phyloP scores from a whole-genome alignment of 2,888 invertebrate genomes.

The Lissocephala sabroskyi region DNA sequence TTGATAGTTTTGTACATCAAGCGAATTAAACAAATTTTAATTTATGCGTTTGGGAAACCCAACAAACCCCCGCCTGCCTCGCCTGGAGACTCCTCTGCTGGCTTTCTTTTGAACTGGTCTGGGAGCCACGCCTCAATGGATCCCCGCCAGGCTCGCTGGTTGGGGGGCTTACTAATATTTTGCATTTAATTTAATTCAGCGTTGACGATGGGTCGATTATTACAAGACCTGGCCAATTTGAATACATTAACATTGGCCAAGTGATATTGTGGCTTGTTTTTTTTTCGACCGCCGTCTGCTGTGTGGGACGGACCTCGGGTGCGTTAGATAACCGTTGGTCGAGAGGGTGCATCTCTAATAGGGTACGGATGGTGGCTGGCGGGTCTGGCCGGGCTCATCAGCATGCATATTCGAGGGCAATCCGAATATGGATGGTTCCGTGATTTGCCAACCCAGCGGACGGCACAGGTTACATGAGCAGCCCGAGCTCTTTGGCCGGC shows the following conservation, averaged over 20 bases:
- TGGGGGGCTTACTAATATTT: conserved; percentile 44
- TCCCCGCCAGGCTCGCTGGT: background rate
- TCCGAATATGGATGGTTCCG: conserved; percentile 41
- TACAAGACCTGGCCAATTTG: conserved; percentile 43
- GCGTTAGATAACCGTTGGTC: conserved; percentile 39
- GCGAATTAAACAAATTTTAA: conserved; percentile 29
- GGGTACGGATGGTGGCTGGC: too few relatives aligned
- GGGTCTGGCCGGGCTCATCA: conserved; percentile 2
- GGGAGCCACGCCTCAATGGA: background rate
- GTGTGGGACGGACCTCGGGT: conserved; percentile 7
- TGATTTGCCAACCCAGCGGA: conserved; percentile 49
- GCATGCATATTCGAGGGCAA: conserved; percentile 13
- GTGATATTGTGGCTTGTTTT: conserved; percentile 17
- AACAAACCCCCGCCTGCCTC: conserved; percentile 8
- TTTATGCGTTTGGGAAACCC: conserved; percentile 36
- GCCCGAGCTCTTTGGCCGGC: background rate
- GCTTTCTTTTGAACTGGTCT: conserved; percentile 43
- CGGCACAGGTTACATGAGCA: conserved; percentile 18
- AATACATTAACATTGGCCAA: conserved; percentile 18
- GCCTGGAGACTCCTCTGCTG: conserved; percentile 33
- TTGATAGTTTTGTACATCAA: conserved; percentile 28
- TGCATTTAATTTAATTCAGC: conserved; percentile 39
- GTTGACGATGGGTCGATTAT: conserved; percentile 40
- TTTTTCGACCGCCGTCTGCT: conserved; percentile 15
- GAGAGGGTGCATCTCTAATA: conserved; percentile 41